phyloP scores from a whole-genome alignment of 2,113 vertebrate species.

The Odontesthes bonariensis region DNA sequence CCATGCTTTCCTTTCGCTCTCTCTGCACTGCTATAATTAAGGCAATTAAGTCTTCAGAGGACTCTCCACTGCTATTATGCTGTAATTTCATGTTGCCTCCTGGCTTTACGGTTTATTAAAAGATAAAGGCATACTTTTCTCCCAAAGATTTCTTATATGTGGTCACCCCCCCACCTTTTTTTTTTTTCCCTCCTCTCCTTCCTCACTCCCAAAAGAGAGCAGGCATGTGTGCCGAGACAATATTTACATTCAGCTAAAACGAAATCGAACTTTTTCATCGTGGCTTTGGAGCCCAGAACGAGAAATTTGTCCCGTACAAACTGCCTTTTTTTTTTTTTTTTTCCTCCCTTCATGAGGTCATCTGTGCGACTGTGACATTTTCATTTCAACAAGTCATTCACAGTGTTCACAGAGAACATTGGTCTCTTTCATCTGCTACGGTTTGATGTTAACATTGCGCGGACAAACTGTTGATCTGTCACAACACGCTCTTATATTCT shows the following conservation, averaged over 20 bases:
- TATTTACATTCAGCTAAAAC: constrained; percentile 76
- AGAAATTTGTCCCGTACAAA: background rate
- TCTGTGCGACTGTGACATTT: constrained; percentile 17
- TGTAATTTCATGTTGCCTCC: constrained; percentile 86
- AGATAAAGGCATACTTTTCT: constrained; percentile 85
- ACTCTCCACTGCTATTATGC: constrained; percentile 80
- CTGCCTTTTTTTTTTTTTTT: background rate
- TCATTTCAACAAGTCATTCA: constrained; percentile 17
- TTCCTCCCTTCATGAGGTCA: background rate
- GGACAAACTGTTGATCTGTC: constrained; percentile 36
- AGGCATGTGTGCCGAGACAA: constrained; percentile 60
- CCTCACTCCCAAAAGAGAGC: constrained; percentile 38
- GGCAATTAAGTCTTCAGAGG: constrained; percentile 85
- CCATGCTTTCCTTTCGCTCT: constrained; percentile 25
- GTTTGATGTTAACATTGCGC: constrained; percentile 42
- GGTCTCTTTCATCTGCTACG: constrained; percentile 7
- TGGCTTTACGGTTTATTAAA: constrained; percentile 85
- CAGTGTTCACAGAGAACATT: constrained; percentile 2
- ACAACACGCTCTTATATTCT: constrained; percentile 25
- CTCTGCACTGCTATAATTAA: constrained; percentile 82
- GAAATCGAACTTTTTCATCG: constrained; percentile 47
- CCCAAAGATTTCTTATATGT: constrained; percentile 81
- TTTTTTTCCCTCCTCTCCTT: constrained; percentile 1
- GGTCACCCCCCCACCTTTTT: constrained; percentile 54
- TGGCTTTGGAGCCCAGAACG: constrained; percentile 17